Conservation (phyloP, 2,113 vertebrate genomes). For the Helogale parvula region DNA sequence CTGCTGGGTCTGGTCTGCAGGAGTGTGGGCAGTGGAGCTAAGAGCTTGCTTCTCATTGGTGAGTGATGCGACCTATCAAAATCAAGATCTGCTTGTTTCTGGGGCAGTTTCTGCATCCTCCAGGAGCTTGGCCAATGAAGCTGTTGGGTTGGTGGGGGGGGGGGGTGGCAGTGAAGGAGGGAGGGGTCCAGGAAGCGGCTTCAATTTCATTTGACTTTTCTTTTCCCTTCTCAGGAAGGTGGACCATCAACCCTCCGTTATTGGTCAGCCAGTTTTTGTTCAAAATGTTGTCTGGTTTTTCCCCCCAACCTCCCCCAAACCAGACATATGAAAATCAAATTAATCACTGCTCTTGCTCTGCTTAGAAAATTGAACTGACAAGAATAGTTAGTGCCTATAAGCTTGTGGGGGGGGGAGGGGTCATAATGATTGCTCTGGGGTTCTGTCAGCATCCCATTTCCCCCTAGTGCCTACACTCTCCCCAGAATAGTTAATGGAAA, state of each 20-base stretch:
- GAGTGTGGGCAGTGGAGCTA: conserved; percentile 27
- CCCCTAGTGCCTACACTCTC: background rate
- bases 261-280: conserved; percentile 26
- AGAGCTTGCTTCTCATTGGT: conserved; percentile 36
- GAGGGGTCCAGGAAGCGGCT: background rate
- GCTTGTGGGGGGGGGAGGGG: background rate
- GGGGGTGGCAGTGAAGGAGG: background rate
- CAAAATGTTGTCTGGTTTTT: background rate
- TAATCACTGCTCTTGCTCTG: conserved; percentile 32
- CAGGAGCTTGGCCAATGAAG: background rate
- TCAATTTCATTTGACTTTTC: conserved; percentile 45
- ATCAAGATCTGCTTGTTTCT: conserved; percentile 49
- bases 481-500: conserved; percentile 35
- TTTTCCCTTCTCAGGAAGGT: conserved; percentile 6
- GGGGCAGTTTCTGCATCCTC: conserved; percentile 12
- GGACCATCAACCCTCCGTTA: conserved; percentile 6
- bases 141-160: background rate
- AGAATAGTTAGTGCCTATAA: conserved; percentile 2
- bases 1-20: background rate
- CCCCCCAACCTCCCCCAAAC: background rate
- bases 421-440: background rate
- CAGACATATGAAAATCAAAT: conserved; percentile 54
- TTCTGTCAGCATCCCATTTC: conserved; percentile 19
- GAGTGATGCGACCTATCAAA: background rate
- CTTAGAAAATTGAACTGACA: conserved; percentile 55